These are phyloP conservation scores for Sinella curviseta DNA, from an alignment of 1,140 invertebrate species.

Conservation along the genomic window DNA sequence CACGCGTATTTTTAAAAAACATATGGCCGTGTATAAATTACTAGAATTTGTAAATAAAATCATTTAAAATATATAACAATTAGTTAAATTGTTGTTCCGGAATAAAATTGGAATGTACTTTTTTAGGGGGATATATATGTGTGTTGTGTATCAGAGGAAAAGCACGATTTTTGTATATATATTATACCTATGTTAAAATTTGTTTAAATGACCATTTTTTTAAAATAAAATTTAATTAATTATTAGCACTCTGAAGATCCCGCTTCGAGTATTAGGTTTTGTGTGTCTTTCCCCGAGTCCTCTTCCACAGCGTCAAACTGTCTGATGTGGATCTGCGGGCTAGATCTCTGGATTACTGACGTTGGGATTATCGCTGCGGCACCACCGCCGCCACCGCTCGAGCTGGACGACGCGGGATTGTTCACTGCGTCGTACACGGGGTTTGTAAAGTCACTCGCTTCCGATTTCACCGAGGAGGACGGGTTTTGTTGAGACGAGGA, in stretches of 20 bases:
- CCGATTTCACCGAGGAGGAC: not conserved
- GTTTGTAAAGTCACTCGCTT: slow-evolving; percentile 80
- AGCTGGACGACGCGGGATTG: slow-evolving; percentile 49
- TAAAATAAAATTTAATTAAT: slow-evolving; percentile 20
- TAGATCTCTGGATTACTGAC: slow-evolving; percentile 72
- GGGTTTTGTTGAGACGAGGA: not conserved
- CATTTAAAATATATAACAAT: not conserved
- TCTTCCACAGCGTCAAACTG: slow-evolving; percentile 77
- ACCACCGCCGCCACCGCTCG: slow-evolving; percentile 18
- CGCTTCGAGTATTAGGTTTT: slow-evolving; percentile 84
- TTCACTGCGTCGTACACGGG: slow-evolving; percentile 91
- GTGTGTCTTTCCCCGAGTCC: slow-evolving; percentile 89
- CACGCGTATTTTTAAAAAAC: not conserved
- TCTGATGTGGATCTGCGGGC: slow-evolving; percentile 70
- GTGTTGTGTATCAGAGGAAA: too few relatives aligned
- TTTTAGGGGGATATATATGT: too few relatives aligned
- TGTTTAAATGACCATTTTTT: too few relatives aligned
- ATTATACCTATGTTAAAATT: too few relatives aligned
- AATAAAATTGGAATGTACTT: not conserved
- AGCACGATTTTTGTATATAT: too few relatives aligned
- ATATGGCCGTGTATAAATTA: slow-evolving; percentile 22
- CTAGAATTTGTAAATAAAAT: slow-evolving; percentile 7
- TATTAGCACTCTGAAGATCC: slow-evolving; percentile 63
- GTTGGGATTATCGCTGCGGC: slow-evolving; percentile 12
- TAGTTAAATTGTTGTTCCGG: not conserved